Evolutionary conservation across 2,888 invertebrate species (phyloP), one percentile per base, ranked within the genome.

Genomic region (Drosophila borealis): DNA sequence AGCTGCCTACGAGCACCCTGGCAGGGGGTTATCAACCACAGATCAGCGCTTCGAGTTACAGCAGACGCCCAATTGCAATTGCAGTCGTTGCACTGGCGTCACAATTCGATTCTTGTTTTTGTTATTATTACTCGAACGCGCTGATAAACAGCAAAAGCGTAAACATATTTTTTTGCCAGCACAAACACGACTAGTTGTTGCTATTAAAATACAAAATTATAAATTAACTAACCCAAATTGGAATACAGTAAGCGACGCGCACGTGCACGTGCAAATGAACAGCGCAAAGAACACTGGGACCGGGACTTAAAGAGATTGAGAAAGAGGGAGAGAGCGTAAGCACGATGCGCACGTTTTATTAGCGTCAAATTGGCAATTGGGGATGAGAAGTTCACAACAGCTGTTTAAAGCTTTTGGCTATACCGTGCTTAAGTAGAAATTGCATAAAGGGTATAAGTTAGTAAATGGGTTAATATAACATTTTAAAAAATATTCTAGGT

Each of bases 1-100:
- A 56, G 37, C 56, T 44, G 67, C 60, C 56, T 61, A 57, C 56
- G 36, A 60, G 53, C 48, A 57, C 68, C 59, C 68, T 63, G 59
- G 62, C 33, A 25, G 45, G 70, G 81, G 85, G 85, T 86, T 86
- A 86, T 86, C 85, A 78, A 62, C 64, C 70, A 29, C 79, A 74
- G 67, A 66, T 69, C 74, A 62, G 50, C 48, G 63, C 37, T 45
- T 67, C 76, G 74, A 50, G 60, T 83, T 83, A 80, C 80, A 72
- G 54, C 60, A 54, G 49, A 50, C 74, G 51, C 60, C 51, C 61
- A 41, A 36, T 60, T 63, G 54, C 61, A 72, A 72, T 63, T 56
- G 55, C 73, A 78, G 61, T 69, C 72, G 53, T 44, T 81, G 78
- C 71, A 68, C 70, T 70, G 76, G 57, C 87, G 87, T 88, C 84